phyloP scores from a whole-genome alignment of 2,797 vertebrate genomes.

The Distichodus sexfasciatus region DNA sequence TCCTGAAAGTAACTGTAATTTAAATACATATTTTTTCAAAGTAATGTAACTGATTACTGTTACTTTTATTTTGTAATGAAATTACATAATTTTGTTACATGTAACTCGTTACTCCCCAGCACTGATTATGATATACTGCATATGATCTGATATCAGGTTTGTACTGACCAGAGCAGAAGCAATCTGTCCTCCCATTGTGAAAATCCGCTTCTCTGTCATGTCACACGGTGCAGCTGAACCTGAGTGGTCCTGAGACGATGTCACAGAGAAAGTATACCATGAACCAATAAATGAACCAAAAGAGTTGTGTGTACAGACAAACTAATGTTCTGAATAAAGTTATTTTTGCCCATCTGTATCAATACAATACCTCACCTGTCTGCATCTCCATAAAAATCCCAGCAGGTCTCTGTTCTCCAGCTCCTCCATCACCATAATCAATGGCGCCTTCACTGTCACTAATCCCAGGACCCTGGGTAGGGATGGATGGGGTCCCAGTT shows the following conservation, averaged over 20 bases:
- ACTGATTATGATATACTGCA: not conserved
- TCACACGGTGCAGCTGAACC: slow-evolving; percentile 66
- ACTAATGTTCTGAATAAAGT: not conserved
- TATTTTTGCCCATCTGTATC: no score
- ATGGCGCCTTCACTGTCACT: slow-evolving; percentile 67
- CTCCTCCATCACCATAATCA: slow-evolving; percentile 79
- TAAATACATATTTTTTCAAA: no score
- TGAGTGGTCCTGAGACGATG: slow-evolving; percentile 69
- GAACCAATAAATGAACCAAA: no score
- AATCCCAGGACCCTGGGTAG: slow-evolving; percentile 81
- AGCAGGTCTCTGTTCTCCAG: slow-evolving; percentile 80
- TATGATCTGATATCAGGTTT: not conserved
- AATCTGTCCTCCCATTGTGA: slow-evolving; percentile 82
- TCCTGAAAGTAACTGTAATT: no score
- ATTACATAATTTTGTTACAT: no score
- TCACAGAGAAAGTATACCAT: not conserved
- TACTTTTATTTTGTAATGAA: no score
- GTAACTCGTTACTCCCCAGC: no score
- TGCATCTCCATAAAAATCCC: slow-evolving; percentile 85
- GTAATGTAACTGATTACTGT: no score
- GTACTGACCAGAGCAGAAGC: slow-evolving; percentile 85
- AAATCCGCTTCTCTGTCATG: slow-evolving; percentile 86
- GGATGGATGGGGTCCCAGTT: slow-evolving; percentile 78
- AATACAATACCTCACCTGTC: no score
- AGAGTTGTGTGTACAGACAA: not conserved